phyloP scores from a whole-genome alignment of 2,113 vertebrate genomes.

The Miniopterus natalensis region DNA sequence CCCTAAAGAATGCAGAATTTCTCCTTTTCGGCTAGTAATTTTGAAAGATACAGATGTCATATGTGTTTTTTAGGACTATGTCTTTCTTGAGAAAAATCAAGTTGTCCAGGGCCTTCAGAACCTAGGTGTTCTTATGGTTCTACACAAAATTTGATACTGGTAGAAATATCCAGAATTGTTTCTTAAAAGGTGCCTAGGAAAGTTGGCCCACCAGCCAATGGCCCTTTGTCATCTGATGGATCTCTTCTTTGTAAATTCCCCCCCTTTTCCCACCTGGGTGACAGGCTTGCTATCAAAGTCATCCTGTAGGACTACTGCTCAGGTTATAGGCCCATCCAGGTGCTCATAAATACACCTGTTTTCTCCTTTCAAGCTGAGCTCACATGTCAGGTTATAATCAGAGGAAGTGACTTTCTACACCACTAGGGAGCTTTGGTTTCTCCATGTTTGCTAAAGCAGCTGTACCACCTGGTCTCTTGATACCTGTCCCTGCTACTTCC shows the following conservation, averaged over 20 bases:
- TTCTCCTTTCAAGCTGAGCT: background rate
- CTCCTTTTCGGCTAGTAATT: background rate
- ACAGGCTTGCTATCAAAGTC: background rate
- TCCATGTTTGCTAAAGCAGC: conserved; percentile 90
- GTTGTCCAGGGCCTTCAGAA: background rate
- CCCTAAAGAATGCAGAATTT: background rate
- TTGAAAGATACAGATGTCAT: background rate
- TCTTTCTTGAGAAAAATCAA: background rate
- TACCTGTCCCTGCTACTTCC: conserved; percentile 90
- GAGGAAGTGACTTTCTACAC: background rate
- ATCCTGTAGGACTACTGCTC: background rate
- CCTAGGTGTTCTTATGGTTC: background rate
- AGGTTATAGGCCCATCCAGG: background rate
- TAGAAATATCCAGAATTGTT: background rate
- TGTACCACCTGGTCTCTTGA: conserved; percentile 89
- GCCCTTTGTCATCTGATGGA: background rate
- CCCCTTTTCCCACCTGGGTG: background rate
- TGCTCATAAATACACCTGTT: background rate
- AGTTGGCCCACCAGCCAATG: background rate
- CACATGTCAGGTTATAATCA: background rate
- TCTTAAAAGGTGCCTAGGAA: background rate
- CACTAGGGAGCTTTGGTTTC: conserved; percentile 84
- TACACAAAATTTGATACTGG: background rate
- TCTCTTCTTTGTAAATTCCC: background rate
- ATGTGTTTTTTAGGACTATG: background rate